Base-by-base conservation (phyloP, 2,113 vertebrate genomes). In the Podarcis raffonei region DNA sequence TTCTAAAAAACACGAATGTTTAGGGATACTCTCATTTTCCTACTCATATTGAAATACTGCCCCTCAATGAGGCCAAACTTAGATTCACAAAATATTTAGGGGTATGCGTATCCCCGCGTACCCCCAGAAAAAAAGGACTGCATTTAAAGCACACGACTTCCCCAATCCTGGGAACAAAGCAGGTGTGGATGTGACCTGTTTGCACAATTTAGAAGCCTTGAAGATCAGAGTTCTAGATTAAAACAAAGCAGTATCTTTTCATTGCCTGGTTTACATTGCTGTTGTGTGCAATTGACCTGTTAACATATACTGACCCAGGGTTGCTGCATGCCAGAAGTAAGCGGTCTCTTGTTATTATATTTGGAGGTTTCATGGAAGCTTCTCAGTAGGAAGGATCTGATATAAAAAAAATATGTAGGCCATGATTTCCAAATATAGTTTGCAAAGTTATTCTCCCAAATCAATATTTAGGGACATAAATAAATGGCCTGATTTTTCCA, bases 401-500 rank as follows among this genome's bases (percentile, higher is more conserved):
- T 71, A 42, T 42, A 42, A 72, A 20, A 91, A 94, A 86, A 39
- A 92, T 89, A 95, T 94, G 69, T 90, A 95, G 94, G 93, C 68
- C 94, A 95, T 71, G 53, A 86, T 93, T 93, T 94, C 89, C 91
- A 94, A 95, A 96, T 94, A 95, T 92, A 95, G 93, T 84, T 92
- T 85, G 91, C 91, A 92, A 94, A 95, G 90, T 93, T 94, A 95
- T 86, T 89, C 89, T 92, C 84, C 83, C 92, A 95, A 93, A 90
- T 94, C 93, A 93, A 82, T 94, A 95, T 94, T 95, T 92, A 95
- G 92, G 89, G 83, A 93, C 89, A 92, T 89, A 94, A 75, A 93
- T 83, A 95, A 95, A 85, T 90, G 91, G 84, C 94, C 95, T 96
- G 89, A 86, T 94, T 95, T 53, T 92, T 93, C 65, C 93, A 93